Base-by-base conservation (phyloP, 2,113 vertebrate genomes). In the Uria aalge region DNA sequence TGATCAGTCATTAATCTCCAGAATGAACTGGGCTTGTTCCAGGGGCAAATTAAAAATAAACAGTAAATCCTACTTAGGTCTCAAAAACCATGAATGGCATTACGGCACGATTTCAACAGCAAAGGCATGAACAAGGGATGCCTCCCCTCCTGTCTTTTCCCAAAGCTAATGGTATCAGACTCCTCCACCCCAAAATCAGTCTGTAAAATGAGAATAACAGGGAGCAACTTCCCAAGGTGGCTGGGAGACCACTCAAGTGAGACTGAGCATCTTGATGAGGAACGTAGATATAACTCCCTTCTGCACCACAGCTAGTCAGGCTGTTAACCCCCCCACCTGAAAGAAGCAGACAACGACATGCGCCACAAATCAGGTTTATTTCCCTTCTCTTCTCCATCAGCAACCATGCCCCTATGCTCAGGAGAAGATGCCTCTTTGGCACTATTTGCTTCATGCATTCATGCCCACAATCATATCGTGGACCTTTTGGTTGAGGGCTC, bases 401-500 rank as follows among this genome's bases (percentile, higher is more conserved):
- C 3, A 4, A 57, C 50, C 16, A 1, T 72, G 56, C 14, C 50
- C 9, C 41, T 38, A 26, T 57, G 50, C 38, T 69, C 9, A 29
- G 60, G 85, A 69, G 64, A 85, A 57, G 38, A 26, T 41, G 7
- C 48, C 60, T 68, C 75, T 48, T 43, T 57, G 29, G 29, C 34
- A 78, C 77, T 98, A 96, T 30, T 90, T 89, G 55, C 96, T 82
- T 59, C 86, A 89, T 18, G 23, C 22, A 59, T 87, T 79, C 90
- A 98, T 80, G 67, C 79, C 85, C 10, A 76, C 83, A 86, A 94
- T 97, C 79, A 97, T 85, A 69, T 96, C 62, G 45, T 96, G 96
- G 47, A 82, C 88, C 6, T 95, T 98, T 90, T 96, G 97, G 82
- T 97, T 97, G 80, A 98, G 96, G 41, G 94, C 15, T 73, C 95